Evolutionary conservation across 1,140 invertebrate species (phyloP).

Genomic region (Pygmarrhopalites habei): DNA sequence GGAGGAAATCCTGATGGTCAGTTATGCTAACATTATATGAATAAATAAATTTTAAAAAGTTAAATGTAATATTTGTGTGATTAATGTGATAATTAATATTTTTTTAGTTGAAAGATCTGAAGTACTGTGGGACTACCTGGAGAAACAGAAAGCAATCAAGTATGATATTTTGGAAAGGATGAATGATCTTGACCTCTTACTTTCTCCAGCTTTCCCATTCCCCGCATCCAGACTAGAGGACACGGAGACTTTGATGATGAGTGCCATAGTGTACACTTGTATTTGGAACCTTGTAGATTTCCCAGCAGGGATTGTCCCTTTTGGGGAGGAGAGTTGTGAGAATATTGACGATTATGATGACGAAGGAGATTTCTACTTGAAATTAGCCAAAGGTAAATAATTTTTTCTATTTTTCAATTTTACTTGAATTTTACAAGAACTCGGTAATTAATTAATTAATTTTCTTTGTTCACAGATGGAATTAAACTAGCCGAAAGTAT

Average conservation of each 20-base stretch:
- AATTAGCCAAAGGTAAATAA: background rate
- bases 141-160: conserved; percentile 1
- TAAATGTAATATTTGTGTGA: too few species aligned
- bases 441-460: background rate
- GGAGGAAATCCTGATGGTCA: background rate
- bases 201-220: conserved; percentile 32
- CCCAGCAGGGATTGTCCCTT: conserved; percentile 10
- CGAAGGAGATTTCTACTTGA: conserved; percentile 13
- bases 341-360: conserved; percentile 13
- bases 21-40: too few species aligned
- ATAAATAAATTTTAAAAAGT: too few species aligned
- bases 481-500: conserved; percentile 39
- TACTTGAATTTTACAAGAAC: background rate
- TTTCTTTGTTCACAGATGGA: conserved; percentile 15
- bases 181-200: conserved; percentile 28
- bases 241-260: conserved; percentile 14
- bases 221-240: conserved; percentile 24
- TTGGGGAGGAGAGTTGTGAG: conserved; percentile 11
- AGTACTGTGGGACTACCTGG: conserved; percentile 18
- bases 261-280: background rate
- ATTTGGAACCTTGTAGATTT: conserved; percentile 12
- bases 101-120: too few species aligned
- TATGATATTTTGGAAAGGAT: conserved; percentile 23
- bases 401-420: background rate
- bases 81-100: conserved; percentile 2